phyloP scores from a whole-genome alignment of 2,797 vertebrate species.

The Otolemur crassicaudatus region DNA sequence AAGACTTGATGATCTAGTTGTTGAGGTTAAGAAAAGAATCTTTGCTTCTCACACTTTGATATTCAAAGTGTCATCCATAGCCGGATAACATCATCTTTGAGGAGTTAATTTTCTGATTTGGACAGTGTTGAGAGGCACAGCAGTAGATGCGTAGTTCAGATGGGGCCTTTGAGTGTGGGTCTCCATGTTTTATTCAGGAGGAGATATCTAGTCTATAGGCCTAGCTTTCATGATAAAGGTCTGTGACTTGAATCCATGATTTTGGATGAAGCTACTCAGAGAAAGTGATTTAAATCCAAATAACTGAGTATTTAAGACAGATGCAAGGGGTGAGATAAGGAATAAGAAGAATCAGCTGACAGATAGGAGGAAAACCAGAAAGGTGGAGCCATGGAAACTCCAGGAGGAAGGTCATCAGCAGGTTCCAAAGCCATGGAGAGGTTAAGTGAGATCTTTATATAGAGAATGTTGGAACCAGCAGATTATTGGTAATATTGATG shows the following conservation, averaged over 20 bases:
- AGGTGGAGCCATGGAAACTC: background rate
- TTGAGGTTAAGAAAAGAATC: background rate
- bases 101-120: background rate
- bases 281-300: slow-evolving; percentile 1
- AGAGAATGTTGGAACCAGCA: background rate
- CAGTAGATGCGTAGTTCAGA: background rate
- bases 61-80: background rate
- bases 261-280: background rate
- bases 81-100: background rate
- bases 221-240: background rate
- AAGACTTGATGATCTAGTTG: background rate
- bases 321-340: background rate
- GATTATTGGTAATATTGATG: background rate
- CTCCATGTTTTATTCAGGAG: background rate
- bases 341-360: background rate
- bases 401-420: background rate
- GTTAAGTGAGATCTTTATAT: background rate
- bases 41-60: background rate
- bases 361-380: background rate
- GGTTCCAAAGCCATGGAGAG: background rate
- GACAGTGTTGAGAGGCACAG: background rate
- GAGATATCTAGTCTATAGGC: background rate
- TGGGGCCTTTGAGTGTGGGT: background rate
- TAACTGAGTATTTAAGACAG: background rate
- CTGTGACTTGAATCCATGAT: background rate